These are phyloP conservation scores for Ametastegia equiseti DNA, from an alignment of 2,888 invertebrate genomes.

Conservation along the genomic window DNA sequence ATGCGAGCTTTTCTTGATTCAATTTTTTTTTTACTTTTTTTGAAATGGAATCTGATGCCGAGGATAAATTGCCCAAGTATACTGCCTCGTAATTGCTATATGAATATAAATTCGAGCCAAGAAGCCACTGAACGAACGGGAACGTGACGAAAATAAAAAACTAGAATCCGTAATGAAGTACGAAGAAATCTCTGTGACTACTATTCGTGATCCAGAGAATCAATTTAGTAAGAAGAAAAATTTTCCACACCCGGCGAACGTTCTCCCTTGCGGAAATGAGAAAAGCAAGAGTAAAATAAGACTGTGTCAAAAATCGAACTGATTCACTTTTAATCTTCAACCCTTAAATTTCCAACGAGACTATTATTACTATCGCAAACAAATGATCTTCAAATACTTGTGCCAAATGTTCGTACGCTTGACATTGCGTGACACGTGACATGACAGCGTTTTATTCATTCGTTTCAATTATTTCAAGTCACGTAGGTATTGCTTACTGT, in stretches of 20 bases:
- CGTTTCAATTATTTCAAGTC: slow-evolving; percentile 72
- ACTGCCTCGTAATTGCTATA: slow-evolving; percentile 35
- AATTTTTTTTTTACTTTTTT: background rate
- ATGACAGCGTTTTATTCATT: slow-evolving; percentile 64
- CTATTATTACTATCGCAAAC: background rate
- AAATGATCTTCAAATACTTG: background rate
- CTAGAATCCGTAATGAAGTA: slow-evolving; percentile 25
- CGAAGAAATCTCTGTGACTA: background rate
- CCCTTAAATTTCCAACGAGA: background rate
- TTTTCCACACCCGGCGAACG: background rate
- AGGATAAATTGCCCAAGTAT: slow-evolving; percentile 32
- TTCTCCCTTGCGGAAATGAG: slow-evolving; percentile 23
- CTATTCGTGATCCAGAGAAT: background rate
- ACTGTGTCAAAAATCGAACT: background rate
- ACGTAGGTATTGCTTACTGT: slow-evolving; percentile 67
- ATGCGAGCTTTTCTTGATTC: slow-evolving; percentile 8
- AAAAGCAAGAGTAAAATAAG: slow-evolving; percentile 4
- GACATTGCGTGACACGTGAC: slow-evolving; percentile 54
- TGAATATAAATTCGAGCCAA: slow-evolving; percentile 40
- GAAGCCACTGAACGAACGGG: slow-evolving; percentile 33
- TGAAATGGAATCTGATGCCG: slow-evolving; percentile 17
- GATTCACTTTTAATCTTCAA: background rate
- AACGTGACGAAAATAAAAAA: slow-evolving; percentile 41
- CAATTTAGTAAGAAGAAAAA: slow-evolving; percentile 38
- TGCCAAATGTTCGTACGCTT: slow-evolving; percentile 56